A percentile compares a stretch with the other conserved stretches of the same genome.
Conservation (phyloP, 2,113 vertebrate species). For the Platysteira castanea region DNA sequence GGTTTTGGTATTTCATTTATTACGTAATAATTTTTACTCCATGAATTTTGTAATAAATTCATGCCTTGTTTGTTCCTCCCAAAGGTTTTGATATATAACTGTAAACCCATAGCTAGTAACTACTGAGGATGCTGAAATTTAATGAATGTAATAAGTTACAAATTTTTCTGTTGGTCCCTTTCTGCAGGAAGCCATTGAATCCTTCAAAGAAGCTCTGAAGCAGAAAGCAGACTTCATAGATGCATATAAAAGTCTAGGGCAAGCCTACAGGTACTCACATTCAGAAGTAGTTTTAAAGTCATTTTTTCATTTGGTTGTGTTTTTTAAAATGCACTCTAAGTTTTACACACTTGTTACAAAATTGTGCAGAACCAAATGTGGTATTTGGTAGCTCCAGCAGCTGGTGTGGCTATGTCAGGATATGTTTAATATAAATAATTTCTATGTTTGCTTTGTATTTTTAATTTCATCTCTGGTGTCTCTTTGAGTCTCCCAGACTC, state of each 20-base stretch:
- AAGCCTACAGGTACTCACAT: conserved; percentile 90
- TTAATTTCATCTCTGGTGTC: neutral
- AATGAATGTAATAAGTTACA: neutral
- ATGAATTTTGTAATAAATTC: neutral
- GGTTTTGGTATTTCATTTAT: neutral
- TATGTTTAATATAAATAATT: neutral
- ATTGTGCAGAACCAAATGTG: neutral
- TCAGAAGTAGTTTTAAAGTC: neutral
- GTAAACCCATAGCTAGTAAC: neutral
- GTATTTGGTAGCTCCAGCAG: neutral
- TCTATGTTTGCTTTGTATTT: neutral
- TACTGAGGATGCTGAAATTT: neutral
- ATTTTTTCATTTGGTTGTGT: neutral
- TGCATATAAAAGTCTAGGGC: conserved; percentile 95
- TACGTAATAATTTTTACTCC: neutral
- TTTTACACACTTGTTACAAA: neutral
- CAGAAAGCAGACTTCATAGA: conserved; percentile 96
- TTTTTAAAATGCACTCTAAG: neutral
- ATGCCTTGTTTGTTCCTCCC: neutral
- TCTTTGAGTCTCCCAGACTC: neutral
- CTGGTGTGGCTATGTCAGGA: neutral
- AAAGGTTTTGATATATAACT: neutral
- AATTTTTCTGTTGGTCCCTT: neutral
- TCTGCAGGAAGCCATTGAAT: conserved; percentile 92
- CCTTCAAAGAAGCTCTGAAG: conserved; percentile 94